These are phyloP conservation scores for Musca domestica DNA, from an alignment of 1,140 invertebrate species.

Conservation along the genomic window DNA sequence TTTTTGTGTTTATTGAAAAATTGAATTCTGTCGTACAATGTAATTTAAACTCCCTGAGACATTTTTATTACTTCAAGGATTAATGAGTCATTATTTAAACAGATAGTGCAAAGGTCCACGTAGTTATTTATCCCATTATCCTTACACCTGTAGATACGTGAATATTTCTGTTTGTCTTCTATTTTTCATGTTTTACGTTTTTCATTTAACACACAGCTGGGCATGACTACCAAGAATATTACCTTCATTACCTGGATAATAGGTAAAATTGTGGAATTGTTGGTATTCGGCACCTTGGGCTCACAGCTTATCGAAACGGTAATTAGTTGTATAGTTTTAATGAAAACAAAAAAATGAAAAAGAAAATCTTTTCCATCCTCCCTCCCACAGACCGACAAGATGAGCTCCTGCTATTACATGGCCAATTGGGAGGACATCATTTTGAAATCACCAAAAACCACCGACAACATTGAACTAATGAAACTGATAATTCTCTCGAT, in stretches of 20 bases:
- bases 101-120: no score
- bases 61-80: no score
- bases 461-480: slow-evolving; percentile 38
- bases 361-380: no score
- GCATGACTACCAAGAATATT: slow-evolving; percentile 15
- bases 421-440: slow-evolving; percentile 40
- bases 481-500: slow-evolving; percentile 40
- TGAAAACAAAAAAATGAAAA: neutral
- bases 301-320: slow-evolving; percentile 19
- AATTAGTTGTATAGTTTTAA: neutral
- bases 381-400: slow-evolving; percentile 33
- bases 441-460: slow-evolving; percentile 33
- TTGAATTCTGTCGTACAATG: no score
- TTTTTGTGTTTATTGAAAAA: no score
- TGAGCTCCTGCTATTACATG: slow-evolving; percentile 39
- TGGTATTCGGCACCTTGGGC: slow-evolving; percentile 23
- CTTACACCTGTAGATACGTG: neutral
- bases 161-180: neutral
- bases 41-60: no score
- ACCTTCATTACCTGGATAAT: slow-evolving; percentile 24
- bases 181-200: neutral
- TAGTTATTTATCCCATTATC: neutral
- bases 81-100: no score
- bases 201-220: slow-evolving; percentile 2
- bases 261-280: slow-evolving; percentile 22